These are phyloP conservation scores for Chinchilla lanigera DNA, from an alignment of 2,113 vertebrate species.

Conservation along the genomic window DNA sequence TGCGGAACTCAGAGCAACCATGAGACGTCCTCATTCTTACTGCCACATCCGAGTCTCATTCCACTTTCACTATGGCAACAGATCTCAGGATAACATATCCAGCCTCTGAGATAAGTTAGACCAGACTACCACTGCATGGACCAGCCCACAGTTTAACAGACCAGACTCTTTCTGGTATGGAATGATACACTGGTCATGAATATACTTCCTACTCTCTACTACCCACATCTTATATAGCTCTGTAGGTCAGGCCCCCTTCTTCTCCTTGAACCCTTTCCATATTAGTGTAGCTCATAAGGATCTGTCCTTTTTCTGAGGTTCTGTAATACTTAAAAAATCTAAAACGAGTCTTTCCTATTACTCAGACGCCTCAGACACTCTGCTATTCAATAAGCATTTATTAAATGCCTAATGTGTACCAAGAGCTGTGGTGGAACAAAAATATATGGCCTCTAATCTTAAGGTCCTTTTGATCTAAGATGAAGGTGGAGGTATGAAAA, in stretches of 20 bases:
- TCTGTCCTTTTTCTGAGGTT: constrained; percentile 8
- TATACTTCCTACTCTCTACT: not conserved
- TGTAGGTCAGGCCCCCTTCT: not conserved
- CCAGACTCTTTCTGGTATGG: not conserved
- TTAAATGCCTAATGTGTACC: not conserved
- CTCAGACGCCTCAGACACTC: not conserved
- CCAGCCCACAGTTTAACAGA: not conserved
- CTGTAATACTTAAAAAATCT: not conserved
- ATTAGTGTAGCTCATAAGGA: not conserved
- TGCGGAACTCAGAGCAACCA: not conserved
- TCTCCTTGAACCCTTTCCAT: not conserved
- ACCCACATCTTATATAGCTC: not conserved
- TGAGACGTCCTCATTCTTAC: not conserved
- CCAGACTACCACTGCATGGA: not conserved
- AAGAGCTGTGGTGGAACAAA: not conserved
- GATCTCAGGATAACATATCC: not conserved
- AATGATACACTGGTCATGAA: not conserved
- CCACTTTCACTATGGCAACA: not conserved
- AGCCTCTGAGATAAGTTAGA: not conserved
- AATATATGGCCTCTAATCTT: not conserved
- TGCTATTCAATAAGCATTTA: not conserved
- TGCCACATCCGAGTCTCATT: not conserved
- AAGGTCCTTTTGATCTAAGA: not conserved
- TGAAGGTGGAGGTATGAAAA: not conserved
- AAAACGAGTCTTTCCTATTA: not conserved